These are phyloP conservation scores for Orcinus orca DNA, from an alignment of 2,113 vertebrate species.

Conservation along the genomic window DNA sequence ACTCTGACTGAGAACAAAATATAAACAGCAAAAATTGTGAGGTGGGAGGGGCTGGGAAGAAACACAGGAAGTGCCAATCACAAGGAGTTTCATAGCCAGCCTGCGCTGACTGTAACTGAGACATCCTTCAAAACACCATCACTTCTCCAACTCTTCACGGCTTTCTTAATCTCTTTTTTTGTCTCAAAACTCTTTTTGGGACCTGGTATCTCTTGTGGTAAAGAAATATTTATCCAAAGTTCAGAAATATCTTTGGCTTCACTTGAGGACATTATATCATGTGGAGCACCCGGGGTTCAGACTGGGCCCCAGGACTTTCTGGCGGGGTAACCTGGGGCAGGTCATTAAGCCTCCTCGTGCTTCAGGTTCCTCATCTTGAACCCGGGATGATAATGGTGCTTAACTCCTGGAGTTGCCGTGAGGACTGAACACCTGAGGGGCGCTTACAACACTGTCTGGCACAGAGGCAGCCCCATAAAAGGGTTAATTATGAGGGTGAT, in stretches of 20 bases:
- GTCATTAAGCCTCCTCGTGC: background rate
- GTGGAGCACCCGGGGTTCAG: background rate
- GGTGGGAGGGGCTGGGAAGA: background rate
- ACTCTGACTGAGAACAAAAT: background rate
- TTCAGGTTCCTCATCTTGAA: background rate
- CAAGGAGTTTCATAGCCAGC: background rate
- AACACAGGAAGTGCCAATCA: background rate
- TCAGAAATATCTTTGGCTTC: background rate
- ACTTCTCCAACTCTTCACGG: background rate
- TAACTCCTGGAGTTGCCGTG: background rate
- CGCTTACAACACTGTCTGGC: rapidly evolving
- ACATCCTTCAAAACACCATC: background rate
- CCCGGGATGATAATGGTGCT: rapidly evolving
- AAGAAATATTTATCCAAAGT: background rate
- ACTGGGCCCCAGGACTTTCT: rapidly evolving
- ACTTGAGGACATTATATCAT: rapidly evolving
- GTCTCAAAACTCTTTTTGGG: background rate
- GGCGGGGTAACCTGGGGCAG: background rate
- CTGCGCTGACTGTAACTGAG: rapidly evolving
- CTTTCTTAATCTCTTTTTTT: background rate
- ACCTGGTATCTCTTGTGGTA: background rate
- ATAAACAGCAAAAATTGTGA: background rate
- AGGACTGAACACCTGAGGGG: background rate
- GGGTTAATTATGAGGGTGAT: background rate
- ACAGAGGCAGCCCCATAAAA: background rate